Evolutionary conservation across 2,113 vertebrate species (phyloP).

Genomic region (Hippocampus barbouri): DNA sequence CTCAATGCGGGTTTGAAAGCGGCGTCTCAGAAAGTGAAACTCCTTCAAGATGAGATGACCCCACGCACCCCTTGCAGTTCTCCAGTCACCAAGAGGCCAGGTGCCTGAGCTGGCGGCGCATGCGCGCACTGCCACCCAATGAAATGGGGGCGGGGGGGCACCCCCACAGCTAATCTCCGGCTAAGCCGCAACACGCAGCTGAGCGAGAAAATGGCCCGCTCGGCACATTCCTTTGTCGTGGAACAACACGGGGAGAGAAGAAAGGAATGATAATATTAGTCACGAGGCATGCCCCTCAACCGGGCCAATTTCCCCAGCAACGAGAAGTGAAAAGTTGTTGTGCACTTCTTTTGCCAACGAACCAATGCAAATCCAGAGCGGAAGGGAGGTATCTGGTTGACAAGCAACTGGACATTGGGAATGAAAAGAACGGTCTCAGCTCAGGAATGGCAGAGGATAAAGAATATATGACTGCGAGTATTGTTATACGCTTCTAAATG

Average conservation of each 20-base stretch:
- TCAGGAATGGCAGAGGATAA: too few relatives aligned
- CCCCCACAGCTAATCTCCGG: conserved; percentile 62
- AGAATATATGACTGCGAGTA: too few relatives aligned
- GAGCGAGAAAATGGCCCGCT: conserved; percentile 46
- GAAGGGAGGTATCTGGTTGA: too few relatives aligned
- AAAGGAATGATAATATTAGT: neutral
- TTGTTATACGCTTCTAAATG: too few relatives aligned
- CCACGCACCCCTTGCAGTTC: conserved; percentile 1
- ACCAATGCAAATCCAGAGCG: too few relatives aligned
- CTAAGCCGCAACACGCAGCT: conserved; percentile 54
- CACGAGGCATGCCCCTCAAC: neutral
- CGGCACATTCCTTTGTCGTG: conserved; percentile 65
- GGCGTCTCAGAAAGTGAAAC: neutral
- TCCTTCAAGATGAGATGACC: neutral
- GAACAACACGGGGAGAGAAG: conserved; percentile 26
- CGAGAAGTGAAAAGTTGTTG: neutral
- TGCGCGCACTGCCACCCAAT: conserved; percentile 1
- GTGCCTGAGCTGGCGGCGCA: conserved; percentile 16
- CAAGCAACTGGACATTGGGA: too few relatives aligned
- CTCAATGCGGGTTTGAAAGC: conserved; percentile 17
- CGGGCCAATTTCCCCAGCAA: neutral
- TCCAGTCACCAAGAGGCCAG: conserved; percentile 38
- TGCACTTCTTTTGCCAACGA: neutral
- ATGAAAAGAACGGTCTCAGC: too few relatives aligned
- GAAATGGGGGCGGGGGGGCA: neutral